Percentiles rank a stretch among this genome's conserved stretches.
Evolutionary conservation across 2,888 invertebrate species (phyloP).

Genomic region (Heteromyza rotundicornis): DNA sequence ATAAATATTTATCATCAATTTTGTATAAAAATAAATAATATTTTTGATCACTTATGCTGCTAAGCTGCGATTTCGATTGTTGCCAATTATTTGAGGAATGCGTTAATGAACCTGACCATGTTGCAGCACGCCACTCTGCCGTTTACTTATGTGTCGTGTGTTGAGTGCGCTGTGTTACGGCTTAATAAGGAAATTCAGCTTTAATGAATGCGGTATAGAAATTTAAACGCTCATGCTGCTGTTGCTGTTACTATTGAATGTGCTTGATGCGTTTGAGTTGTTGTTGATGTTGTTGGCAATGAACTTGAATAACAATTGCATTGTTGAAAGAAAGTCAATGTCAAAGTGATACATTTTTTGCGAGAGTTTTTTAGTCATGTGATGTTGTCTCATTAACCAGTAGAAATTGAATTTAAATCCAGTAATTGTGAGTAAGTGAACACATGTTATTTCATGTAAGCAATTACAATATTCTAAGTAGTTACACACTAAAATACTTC

Average conservation of each 20-base stretch:
- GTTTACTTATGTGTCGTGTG: too few species aligned
- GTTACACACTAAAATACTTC: too few species aligned
- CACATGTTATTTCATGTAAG: too few species aligned
- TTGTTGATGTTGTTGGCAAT: background rate
- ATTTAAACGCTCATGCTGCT: background rate
- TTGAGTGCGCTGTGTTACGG: background rate
- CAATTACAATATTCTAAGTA: too few species aligned
- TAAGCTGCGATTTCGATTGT: background rate
- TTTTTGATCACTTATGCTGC: background rate
- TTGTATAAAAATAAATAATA: too few species aligned
- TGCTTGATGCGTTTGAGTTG: background rate
- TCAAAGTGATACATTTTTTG: background rate
- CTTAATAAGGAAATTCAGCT: constrained; percentile 1
- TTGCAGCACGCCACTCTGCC: background rate
- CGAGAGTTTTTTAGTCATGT: too few species aligned
- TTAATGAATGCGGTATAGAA: background rate
- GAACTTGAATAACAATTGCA: constrained; percentile 5
- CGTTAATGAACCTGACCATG: constrained; percentile 2
- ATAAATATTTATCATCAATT: too few species aligned
- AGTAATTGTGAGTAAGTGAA: too few species aligned
- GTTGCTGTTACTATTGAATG: background rate
- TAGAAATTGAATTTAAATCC: too few species aligned
- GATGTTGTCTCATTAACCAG: too few species aligned
- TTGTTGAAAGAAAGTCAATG: constrained; percentile 2
- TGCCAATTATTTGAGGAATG: background rate